These are phyloP conservation scores for Tapirus indicus DNA, from an alignment of 2,797 vertebrate species.

Conservation along the genomic window DNA sequence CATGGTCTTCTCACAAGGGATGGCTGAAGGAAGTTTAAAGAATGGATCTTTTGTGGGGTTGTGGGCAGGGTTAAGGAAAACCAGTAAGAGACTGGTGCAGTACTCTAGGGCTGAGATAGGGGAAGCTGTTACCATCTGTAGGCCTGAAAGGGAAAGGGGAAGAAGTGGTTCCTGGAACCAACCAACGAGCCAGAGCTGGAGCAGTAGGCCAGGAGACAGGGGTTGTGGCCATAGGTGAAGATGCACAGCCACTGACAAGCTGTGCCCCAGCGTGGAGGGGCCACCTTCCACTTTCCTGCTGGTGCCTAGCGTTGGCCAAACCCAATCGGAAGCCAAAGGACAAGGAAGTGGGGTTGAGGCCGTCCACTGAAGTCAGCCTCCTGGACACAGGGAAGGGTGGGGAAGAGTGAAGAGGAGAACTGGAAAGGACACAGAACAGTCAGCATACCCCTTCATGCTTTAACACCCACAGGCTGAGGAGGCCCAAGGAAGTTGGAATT, in stretches of 20 bases:
- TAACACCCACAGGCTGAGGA: neutral
- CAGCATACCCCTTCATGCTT: neutral
- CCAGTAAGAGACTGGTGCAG: neutral
- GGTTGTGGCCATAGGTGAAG: neutral
- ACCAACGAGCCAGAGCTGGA: neutral
- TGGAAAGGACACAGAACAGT: neutral
- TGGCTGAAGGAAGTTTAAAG: neutral
- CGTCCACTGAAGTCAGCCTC: neutral
- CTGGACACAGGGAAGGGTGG: neutral
- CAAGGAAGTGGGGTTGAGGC: neutral
- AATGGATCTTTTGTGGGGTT: neutral
- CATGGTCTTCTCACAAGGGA: neutral
- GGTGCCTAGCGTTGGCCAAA: neutral
- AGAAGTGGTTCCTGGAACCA: neutral
- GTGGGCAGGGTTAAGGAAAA: neutral
- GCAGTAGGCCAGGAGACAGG: neutral
- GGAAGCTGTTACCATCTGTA: neutral
- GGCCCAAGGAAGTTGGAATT: neutral
- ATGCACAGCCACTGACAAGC: neutral
- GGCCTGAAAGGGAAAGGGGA: neutral
- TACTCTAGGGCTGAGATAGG: neutral
- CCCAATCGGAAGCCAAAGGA: neutral
- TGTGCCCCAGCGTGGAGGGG: neutral
- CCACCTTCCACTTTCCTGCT: neutral
- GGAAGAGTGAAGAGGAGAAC: neutral